Conservation (phyloP, 1,140 invertebrate genomes). For the Agrilus planipennis region DNA sequence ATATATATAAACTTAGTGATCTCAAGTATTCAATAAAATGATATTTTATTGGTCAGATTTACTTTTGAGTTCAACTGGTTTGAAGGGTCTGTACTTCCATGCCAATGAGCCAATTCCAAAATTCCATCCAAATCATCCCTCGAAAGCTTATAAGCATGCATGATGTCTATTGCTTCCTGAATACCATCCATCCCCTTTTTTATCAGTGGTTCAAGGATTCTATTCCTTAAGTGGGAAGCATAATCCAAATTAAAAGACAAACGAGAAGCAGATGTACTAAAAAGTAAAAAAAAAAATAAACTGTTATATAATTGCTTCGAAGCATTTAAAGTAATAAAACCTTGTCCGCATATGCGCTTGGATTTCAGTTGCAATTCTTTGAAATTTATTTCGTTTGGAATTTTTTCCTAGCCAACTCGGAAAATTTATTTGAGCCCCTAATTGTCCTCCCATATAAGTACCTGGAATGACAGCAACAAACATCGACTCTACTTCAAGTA, state of each 20-base stretch:
- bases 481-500: constrained; percentile 87
- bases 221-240: constrained; percentile 53
- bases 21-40: background rate
- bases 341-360: constrained; percentile 67
- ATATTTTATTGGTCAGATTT: constrained; percentile 7
- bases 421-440: constrained; percentile 73
- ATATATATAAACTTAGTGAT: background rate
- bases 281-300: constrained; percentile 14
- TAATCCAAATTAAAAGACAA: constrained; percentile 76
- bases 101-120: constrained; percentile 75
- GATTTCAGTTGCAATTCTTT: constrained; percentile 71
- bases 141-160: constrained; percentile 74
- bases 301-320: background rate
- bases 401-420: constrained; percentile 94
- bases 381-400: constrained; percentile 70
- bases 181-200: constrained; percentile 59
- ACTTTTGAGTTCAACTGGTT: constrained; percentile 69
- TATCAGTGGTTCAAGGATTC: constrained; percentile 62
- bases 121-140: constrained; percentile 86
- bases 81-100: constrained; percentile 62
- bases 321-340: constrained; percentile 42
- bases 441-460: constrained; percentile 65
- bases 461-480: constrained; percentile 87
- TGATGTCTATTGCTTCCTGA: constrained; percentile 54
- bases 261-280: constrained; percentile 62